These are phyloP conservation scores for Pogonognathellus flavescens DNA, from an alignment of 1,140 invertebrate species.

Conservation along the genomic window DNA sequence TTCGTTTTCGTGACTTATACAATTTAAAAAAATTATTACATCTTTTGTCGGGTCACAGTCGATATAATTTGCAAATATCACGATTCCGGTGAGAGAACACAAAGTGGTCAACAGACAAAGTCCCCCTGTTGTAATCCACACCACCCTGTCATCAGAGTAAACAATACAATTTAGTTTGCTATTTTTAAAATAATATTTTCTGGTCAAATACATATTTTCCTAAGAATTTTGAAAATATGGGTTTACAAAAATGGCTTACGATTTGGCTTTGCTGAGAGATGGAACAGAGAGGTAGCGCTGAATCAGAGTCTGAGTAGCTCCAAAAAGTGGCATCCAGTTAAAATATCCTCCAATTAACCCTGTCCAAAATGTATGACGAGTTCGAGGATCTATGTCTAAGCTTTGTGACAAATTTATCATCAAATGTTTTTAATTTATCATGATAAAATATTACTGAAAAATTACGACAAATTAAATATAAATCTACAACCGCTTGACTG, in stretches of 20 bases:
- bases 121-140: slow-evolving; percentile 41
- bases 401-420: slow-evolving; percentile 66
- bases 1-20: too few species aligned
- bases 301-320: slow-evolving; percentile 75
- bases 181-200: too few species aligned
- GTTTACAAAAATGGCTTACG: too few species aligned
- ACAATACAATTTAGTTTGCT: too few species aligned
- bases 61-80: slow-evolving; percentile 55
- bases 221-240: too few species aligned
- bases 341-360: slow-evolving; percentile 74
- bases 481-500: too few species aligned
- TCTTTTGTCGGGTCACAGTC: slow-evolving; percentile 52
- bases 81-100: slow-evolving; percentile 23
- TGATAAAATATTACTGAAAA: not conserved
- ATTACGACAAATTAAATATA: not conserved
- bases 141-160: slow-evolving; percentile 67
- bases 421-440: not conserved
- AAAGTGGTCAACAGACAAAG: not conserved
- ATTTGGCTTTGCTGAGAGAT: slow-evolving; percentile 56
- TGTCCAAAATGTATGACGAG: slow-evolving; percentile 74
- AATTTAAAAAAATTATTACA: slow-evolving; percentile 10
- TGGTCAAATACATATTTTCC: too few species aligned
- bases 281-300: slow-evolving; percentile 73
- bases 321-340: slow-evolving; percentile 75
- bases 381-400: slow-evolving; percentile 71